Percentiles rank a stretch among this genome's conserved stretches.
Evolutionary conservation across 2,888 invertebrate species (phyloP).

Genomic region (Noctuana brunneofusca): DNA sequence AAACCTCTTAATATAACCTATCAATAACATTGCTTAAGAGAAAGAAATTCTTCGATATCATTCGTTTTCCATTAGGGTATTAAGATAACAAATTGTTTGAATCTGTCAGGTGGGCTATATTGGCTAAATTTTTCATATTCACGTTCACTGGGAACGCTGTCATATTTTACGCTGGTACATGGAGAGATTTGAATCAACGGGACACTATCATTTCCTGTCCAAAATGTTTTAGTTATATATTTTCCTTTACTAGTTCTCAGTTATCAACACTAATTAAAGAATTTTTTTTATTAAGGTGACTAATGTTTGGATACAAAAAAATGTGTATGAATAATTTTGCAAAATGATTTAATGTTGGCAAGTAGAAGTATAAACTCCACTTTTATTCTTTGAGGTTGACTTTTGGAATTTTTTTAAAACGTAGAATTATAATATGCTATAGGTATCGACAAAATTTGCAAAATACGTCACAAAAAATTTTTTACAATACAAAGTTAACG

Average conservation of each 20-base stretch:
- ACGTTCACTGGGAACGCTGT: background rate
- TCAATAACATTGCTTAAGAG: conserved; percentile 25
- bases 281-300: too few relatives aligned
- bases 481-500: too few relatives aligned
- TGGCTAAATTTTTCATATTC: conserved; percentile 19
- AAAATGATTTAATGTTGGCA: too few relatives aligned
- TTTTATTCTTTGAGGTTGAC: too few relatives aligned
- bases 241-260: background rate
- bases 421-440: too few relatives aligned
- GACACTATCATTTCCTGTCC: background rate
- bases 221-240: background rate
- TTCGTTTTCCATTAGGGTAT: conserved; percentile 19
- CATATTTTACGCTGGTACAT: background rate
- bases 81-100: conserved; percentile 20
- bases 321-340: too few relatives aligned
- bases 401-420: too few relatives aligned
- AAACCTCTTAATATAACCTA: conserved; percentile 26
- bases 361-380: too few relatives aligned
- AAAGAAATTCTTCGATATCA: conserved; percentile 20
- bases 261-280: background rate
- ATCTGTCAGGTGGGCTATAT: conserved; percentile 17
- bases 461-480: too few relatives aligned
- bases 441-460: too few relatives aligned
- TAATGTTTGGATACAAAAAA: too few relatives aligned
- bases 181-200: background rate